Conservation (phyloP, 2,797 vertebrate species). For the Diglossa cyanea region DNA sequence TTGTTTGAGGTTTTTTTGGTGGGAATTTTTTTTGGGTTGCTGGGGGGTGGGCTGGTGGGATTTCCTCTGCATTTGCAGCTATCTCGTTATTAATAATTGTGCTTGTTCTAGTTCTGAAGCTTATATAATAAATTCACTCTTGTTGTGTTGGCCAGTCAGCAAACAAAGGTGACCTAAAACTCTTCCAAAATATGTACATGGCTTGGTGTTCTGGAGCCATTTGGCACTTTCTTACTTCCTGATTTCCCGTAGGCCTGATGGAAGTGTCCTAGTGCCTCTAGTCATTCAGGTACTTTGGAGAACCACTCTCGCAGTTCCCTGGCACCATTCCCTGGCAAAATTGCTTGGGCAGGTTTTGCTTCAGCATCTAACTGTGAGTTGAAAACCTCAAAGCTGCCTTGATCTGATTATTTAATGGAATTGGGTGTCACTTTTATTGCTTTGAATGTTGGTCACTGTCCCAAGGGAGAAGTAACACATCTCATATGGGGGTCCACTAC, state of each 20-base stretch:
- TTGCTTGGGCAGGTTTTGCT: background rate
- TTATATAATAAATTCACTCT: background rate
- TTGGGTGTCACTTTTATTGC: background rate
- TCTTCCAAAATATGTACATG: background rate
- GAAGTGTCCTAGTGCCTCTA: background rate
- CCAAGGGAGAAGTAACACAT: background rate
- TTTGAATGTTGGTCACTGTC: background rate
- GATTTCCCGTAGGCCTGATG: rapidly evolving
- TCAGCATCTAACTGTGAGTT: background rate
- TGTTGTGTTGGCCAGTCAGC: background rate
- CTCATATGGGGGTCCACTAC: background rate
- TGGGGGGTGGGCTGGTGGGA: rapidly evolving
- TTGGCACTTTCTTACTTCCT: background rate
- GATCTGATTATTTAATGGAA: background rate
- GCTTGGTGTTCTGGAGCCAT: background rate
- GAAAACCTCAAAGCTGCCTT: background rate
- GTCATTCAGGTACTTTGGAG: background rate
- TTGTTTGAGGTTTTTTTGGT: rapidly evolving
- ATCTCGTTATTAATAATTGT: background rate
- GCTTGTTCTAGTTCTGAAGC: background rate
- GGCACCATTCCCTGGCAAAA: background rate
- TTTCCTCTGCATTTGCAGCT: background rate
- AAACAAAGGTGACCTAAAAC: background rate
- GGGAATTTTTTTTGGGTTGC: background rate
- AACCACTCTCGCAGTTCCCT: background rate